A percentile compares a stretch with the other conserved stretches of the same genome.
These are phyloP conservation scores for Pseudorectes ferrugineus DNA, from an alignment of 2,113 vertebrate species.

Conservation along the genomic window DNA sequence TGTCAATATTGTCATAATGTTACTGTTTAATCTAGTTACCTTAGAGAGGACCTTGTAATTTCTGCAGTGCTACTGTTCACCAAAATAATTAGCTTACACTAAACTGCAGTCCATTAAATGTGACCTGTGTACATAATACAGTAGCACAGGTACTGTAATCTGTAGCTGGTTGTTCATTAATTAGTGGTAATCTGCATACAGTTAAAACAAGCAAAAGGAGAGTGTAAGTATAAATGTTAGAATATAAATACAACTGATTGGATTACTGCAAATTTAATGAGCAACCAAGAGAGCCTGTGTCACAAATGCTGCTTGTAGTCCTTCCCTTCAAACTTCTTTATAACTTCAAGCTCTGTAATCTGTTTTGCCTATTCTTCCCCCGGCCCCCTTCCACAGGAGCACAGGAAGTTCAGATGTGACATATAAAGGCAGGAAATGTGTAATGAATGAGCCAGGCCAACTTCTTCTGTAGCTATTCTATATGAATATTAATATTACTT, in stretches of 20 bases:
- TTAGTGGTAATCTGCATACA: not conserved
- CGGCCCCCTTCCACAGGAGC: not conserved
- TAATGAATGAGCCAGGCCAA: not conserved
- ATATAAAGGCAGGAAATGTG: slow-evolving; percentile 17
- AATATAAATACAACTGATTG: not conserved
- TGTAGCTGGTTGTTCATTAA: not conserved
- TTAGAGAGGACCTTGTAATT: not conserved
- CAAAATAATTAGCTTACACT: not conserved
- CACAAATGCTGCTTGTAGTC: not conserved
- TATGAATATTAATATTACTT: not conserved
- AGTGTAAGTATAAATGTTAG: not conserved
- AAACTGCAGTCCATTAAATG: not conserved
- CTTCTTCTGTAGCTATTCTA: not conserved
- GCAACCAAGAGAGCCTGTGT: not conserved
- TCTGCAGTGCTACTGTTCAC: not conserved
- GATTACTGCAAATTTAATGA: not conserved
- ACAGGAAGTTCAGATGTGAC: slow-evolving; percentile 53
- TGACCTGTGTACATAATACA: not conserved
- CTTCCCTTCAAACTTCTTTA: not conserved
- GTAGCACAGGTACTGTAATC: not conserved
- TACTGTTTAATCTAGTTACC: slow-evolving; percentile 32
- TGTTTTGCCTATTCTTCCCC: not conserved
- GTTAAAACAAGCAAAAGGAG: not conserved
- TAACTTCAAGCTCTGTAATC: not conserved
- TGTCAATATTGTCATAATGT: slow-evolving; percentile 32